phyloP scores from a whole-genome alignment of 2,113 vertebrate genomes.

The Neolamprologus fasciatus region DNA sequence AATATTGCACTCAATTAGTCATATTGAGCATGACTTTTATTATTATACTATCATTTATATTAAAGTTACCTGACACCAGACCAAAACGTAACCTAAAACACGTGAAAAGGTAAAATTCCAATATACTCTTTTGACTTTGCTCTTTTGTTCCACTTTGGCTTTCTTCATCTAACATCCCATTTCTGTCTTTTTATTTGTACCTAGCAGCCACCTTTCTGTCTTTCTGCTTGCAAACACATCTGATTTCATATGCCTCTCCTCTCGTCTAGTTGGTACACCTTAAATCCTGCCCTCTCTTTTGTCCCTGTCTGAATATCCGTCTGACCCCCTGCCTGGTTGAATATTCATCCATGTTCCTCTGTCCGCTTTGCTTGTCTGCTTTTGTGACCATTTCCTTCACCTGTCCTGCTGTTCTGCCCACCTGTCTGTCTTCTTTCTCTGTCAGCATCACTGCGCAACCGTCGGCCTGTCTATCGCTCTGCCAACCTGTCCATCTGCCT shows the following conservation, averaged over 20 bases:
- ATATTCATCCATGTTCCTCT: conserved; percentile 4
- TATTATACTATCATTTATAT: not conserved
- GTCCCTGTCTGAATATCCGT: conserved; percentile 1
- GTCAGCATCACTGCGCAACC: conserved; percentile 6
- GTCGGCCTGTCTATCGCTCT: not conserved
- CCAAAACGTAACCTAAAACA: not conserved
- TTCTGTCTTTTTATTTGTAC: not conserved
- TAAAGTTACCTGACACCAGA: not conserved
- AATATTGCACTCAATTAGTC: not conserved
- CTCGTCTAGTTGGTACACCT: not conserved
- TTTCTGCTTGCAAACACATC: not conserved
- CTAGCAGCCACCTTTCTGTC: not conserved
- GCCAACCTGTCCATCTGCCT: not conserved
- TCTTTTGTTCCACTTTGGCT: not conserved
- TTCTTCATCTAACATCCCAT: not conserved
- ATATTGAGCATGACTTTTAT: not conserved
- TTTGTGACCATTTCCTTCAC: conserved; percentile 2
- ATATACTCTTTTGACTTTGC: not conserved
- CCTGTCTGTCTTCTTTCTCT: not conserved
- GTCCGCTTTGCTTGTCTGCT: conserved; percentile 4
- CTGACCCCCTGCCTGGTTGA: conserved; percentile 17
- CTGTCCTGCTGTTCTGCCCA: not conserved
- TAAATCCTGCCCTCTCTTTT: not conserved
- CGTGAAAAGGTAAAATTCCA: not conserved
- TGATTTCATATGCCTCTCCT: not conserved